Conservation (phyloP, 2,797 vertebrate genomes). For the Cheirogaleus major region DNA sequence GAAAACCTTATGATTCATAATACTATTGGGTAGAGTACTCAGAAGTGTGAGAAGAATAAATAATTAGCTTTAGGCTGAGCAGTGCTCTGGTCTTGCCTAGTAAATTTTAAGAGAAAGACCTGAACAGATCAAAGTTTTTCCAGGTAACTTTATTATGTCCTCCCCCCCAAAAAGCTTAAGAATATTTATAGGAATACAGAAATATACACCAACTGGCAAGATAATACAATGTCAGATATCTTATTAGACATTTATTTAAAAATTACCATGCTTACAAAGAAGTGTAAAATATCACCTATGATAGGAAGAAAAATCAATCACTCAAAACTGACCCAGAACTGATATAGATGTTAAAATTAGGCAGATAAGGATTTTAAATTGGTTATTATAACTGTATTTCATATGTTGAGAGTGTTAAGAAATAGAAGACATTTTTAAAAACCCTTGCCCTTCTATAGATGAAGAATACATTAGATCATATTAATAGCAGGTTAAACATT, state of each 20-base stretch:
- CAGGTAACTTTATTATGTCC: not conserved
- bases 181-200: slow-evolving; percentile 25
- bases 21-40: not conserved
- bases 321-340: slow-evolving; percentile 29
- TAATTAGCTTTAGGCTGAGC: not conserved
- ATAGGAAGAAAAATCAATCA: not conserved
- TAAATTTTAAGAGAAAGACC: not conserved
- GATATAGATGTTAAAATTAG: slow-evolving; percentile 2
- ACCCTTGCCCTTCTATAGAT: not conserved
- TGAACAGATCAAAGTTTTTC: not conserved
- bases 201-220: not conserved
- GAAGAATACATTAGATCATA: not conserved
- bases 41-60: not conserved
- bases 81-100: not conserved
- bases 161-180: not conserved
- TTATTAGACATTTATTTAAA: not conserved
- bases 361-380: not conserved
- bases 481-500: not conserved
- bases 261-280: not conserved
- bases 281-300: not conserved
- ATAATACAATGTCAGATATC: not conserved
- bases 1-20: not conserved
- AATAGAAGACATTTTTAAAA: not conserved
- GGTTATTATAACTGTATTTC: not conserved
- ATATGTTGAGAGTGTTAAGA: not conserved